These are phyloP conservation scores for Augiades crinisus DNA, from an alignment of 2,888 invertebrate genomes.

Conservation along the genomic window DNA sequence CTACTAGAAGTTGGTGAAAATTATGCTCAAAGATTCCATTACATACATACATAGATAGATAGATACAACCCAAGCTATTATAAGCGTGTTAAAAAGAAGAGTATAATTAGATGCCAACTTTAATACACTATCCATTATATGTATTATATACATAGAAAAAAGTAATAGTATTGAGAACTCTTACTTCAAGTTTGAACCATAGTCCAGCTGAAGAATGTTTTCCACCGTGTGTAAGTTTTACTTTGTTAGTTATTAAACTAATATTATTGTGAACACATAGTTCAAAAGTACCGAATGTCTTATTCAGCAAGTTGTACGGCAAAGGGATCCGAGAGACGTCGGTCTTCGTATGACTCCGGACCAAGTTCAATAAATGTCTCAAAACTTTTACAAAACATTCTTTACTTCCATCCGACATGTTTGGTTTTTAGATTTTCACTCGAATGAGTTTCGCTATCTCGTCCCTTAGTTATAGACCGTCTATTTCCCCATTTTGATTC, in stretches of 20 bases:
- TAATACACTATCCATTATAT: no score
- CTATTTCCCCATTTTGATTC: constrained; percentile 47
- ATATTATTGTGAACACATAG: constrained; percentile 22
- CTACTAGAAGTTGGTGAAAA: no score
- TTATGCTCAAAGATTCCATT: no score
- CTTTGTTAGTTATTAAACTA: constrained; percentile 21
- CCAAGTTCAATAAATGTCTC: constrained; percentile 66
- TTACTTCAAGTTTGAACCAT: neutral
- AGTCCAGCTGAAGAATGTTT: neutral
- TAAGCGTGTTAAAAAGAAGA: no score
- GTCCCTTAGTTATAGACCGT: constrained; percentile 50
- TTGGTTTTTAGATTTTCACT: constrained; percentile 59
- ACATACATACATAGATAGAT: no score
- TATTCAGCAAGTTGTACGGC: constrained; percentile 22
- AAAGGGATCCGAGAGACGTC: constrained; percentile 20
- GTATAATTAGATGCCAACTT: no score
- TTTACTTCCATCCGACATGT: constrained; percentile 60
- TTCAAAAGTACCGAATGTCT: constrained; percentile 25
- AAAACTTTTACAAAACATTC: constrained; percentile 62
- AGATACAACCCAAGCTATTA: no score
- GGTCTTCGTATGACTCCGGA: constrained; percentile 27
- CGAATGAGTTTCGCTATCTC: constrained; percentile 43
- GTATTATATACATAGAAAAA: no score
- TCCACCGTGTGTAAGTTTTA: constrained; percentile 3
- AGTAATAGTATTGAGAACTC: no score